Percentiles rank a stretch among this genome's conserved stretches.
These are phyloP conservation scores for Myiopsitta monachus DNA, from an alignment of 2,113 vertebrate species.

Conservation along the genomic window DNA sequence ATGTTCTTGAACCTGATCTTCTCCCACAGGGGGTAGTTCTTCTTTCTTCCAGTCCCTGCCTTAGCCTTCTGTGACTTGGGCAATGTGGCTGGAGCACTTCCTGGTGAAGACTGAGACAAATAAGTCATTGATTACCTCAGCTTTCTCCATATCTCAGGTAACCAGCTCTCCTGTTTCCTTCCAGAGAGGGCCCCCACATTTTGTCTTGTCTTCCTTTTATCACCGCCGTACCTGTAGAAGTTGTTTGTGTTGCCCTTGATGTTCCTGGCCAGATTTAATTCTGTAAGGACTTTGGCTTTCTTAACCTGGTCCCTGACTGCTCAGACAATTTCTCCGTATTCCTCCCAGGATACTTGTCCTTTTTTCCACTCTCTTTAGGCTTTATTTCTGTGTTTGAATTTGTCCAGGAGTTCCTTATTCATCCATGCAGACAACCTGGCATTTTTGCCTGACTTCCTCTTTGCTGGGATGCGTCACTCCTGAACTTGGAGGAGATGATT, in stretches of 20 bases:
- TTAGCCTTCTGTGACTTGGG: not conserved
- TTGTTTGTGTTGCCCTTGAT: not conserved
- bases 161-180: not conserved
- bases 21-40: not conserved
- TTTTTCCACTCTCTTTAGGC: not conserved
- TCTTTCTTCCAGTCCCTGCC: not conserved
- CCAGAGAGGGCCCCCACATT: not conserved
- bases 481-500: not conserved
- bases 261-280: not conserved
- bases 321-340: not conserved
- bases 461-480: not conserved
- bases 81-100: not conserved
- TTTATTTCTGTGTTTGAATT: not conserved
- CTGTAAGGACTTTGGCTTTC: not conserved
- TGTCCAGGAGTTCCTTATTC: not conserved
- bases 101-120: not conserved
- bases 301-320: not conserved
- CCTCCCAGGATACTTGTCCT: not conserved
- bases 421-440: not conserved
- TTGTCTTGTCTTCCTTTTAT: not conserved
- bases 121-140: not conserved
- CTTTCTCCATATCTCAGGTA: not conserved
- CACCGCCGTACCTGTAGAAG: not conserved
- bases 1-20: not conserved
- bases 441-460: not conserved